These are phyloP conservation scores for Scaptomyza cyrtandrae DNA, from an alignment of 2,888 invertebrate species.

Conservation along the genomic window DNA sequence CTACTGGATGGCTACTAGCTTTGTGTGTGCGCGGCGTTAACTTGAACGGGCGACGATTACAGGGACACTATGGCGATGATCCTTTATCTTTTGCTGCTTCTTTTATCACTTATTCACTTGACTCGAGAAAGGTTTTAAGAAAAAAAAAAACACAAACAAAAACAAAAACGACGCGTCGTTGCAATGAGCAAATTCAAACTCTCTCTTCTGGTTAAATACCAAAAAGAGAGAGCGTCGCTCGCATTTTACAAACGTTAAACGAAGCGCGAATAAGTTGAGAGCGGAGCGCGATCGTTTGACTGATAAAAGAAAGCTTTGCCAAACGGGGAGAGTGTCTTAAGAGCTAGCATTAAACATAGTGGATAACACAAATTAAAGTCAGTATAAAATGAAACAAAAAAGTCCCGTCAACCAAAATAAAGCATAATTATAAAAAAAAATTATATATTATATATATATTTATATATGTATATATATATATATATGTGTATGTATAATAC, in stretches of 20 bases:
- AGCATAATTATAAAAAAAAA: conserved; percentile 75
- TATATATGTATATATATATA: conserved; percentile 63
- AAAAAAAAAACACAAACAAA: no score
- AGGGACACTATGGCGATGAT: neutral
- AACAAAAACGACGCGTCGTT: conserved; percentile 15
- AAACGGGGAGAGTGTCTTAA: conserved; percentile 49
- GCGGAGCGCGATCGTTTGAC: conserved; percentile 19
- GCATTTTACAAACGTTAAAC: conserved; percentile 15
- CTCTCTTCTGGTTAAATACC: conserved; percentile 13
- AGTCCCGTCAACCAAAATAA: conserved; percentile 85
- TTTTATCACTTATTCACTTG: conserved; percentile 42
- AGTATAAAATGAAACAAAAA: conserved; percentile 75
- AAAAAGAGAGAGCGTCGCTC: conserved; percentile 10
- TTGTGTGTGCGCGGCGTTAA: conserved; percentile 48
- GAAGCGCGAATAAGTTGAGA: conserved; percentile 17
- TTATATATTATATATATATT: conserved; percentile 64
- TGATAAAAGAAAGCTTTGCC: conserved; percentile 38
- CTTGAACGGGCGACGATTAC: conserved; percentile 25
- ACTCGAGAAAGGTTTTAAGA: conserved; percentile 17
- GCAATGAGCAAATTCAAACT: conserved; percentile 18
- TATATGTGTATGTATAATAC: conserved; percentile 33
- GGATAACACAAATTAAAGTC: conserved; percentile 65
- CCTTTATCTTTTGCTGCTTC: conserved; percentile 13
- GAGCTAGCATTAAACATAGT: conserved; percentile 62
- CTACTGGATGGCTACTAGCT: conserved; percentile 56